These are phyloP conservation scores for Stegastes partitus DNA, from an alignment of 2,113 vertebrate genomes.

Conservation along the genomic window DNA sequence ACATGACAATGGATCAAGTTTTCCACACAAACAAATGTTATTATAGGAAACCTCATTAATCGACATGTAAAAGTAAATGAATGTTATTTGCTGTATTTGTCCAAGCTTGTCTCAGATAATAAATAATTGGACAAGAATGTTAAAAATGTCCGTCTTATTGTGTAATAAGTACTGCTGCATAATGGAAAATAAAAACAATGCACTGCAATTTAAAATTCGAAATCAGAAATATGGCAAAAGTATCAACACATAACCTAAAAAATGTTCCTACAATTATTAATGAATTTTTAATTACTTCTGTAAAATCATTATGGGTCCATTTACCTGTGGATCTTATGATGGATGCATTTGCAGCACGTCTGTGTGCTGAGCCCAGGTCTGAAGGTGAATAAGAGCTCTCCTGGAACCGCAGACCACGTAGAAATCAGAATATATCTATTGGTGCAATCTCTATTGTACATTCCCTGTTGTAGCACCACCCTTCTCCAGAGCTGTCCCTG, in stretches of 20 bases:
- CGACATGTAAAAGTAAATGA: background rate
- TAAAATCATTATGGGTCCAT: background rate
- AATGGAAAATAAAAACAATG: background rate
- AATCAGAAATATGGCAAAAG: background rate
- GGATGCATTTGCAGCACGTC: slow-evolving; percentile 61
- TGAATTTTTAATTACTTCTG: background rate
- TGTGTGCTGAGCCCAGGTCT: slow-evolving; percentile 28
- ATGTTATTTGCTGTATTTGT: background rate
- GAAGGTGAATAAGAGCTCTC: slow-evolving; percentile 33
- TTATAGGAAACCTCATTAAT: background rate
- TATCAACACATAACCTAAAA: background rate
- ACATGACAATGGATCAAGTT: slow-evolving; percentile 43
- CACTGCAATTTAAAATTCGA: background rate
- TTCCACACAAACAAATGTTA: background rate
- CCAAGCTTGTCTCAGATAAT: too few species aligned
- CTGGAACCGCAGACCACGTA: slow-evolving; percentile 43
- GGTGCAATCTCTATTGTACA: slow-evolving; percentile 64
- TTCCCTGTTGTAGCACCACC: slow-evolving; percentile 52
- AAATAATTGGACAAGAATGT: too few species aligned
- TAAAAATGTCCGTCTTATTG: too few species aligned
- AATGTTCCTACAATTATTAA: too few species aligned
- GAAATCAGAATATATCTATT: slow-evolving; percentile 64
- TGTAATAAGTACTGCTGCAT: background rate
- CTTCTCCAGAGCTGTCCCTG: slow-evolving; percentile 72
- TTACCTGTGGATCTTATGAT: slow-evolving; percentile 60